phyloP scores from a whole-genome alignment of 2,113 vertebrate species.

The Chauna torquata region DNA sequence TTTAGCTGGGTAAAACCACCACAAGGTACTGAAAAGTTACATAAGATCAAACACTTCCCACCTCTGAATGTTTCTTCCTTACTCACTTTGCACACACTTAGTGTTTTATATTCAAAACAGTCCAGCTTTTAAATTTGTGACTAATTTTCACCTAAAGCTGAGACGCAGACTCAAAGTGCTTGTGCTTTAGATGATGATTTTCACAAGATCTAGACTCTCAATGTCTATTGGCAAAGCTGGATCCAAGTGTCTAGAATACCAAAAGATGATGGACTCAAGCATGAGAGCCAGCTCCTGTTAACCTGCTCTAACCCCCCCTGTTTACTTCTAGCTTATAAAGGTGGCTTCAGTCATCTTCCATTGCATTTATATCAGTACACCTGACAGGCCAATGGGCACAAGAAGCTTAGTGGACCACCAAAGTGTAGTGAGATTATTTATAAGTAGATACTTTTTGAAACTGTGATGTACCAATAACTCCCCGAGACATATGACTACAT shows the following conservation, averaged over 20 bases:
- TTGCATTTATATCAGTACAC: not conserved
- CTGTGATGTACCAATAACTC: not conserved
- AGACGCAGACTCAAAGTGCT: not conserved
- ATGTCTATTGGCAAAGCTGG: not conserved
- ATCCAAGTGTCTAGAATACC: not conserved
- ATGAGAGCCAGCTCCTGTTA: not conserved
- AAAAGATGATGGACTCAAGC: not conserved
- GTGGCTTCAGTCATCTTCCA: not conserved
- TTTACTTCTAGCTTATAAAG: not conserved
- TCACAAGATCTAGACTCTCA: not conserved
- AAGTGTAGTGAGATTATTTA: not conserved
- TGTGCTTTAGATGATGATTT: not conserved
- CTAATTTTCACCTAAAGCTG: not conserved
- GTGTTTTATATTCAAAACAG: not conserved
- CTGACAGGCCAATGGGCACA: not conserved
- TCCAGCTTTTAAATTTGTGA: not conserved
- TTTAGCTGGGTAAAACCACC: too few relatives aligned
- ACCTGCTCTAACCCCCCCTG: not conserved
- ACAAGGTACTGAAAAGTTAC: not conserved
- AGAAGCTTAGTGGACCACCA: not conserved
- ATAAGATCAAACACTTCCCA: not conserved
- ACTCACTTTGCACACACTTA: not conserved
- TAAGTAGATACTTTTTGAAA: not conserved
- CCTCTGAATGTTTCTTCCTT: not conserved
- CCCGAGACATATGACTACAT: not conserved